phyloP scores from a whole-genome alignment of 2,797 vertebrate species.

The Mergus octosetaceus region DNA sequence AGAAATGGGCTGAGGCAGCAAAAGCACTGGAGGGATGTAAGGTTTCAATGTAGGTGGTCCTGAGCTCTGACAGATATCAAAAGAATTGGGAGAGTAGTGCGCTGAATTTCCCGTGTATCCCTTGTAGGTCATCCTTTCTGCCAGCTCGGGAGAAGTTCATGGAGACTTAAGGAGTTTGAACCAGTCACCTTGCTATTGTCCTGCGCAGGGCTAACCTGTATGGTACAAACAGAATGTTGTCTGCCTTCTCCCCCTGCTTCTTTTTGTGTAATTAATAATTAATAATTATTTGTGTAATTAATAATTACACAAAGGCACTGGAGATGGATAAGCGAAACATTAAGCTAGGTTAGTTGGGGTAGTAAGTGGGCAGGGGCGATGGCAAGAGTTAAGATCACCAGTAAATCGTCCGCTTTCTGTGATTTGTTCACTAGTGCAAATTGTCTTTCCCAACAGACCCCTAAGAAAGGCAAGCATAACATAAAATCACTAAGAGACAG shows the following conservation, averaged over 20 bases:
- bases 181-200: neutral
- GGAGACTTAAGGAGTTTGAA: neutral
- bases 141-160: neutral
- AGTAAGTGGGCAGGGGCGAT: neutral
- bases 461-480: neutral
- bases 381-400: neutral
- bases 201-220: neutral
- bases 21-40: neutral
- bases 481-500: neutral
- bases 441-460: neutral
- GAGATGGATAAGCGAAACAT: neutral
- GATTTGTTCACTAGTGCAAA: neutral
- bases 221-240: accelerated
- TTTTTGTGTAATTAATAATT: neutral
- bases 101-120: neutral
- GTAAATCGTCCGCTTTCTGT: neutral
- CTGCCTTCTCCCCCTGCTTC: neutral
- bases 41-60: conserved; percentile 25
- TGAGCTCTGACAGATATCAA: neutral
- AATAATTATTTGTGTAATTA: neutral
- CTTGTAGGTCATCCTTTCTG: neutral
- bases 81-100: neutral
- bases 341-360: neutral
- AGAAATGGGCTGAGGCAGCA: conserved; percentile 22
- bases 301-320: neutral